Base-by-base conservation (phyloP, 2,797 vertebrate genomes). In the Uromys caudimaculatus region DNA sequence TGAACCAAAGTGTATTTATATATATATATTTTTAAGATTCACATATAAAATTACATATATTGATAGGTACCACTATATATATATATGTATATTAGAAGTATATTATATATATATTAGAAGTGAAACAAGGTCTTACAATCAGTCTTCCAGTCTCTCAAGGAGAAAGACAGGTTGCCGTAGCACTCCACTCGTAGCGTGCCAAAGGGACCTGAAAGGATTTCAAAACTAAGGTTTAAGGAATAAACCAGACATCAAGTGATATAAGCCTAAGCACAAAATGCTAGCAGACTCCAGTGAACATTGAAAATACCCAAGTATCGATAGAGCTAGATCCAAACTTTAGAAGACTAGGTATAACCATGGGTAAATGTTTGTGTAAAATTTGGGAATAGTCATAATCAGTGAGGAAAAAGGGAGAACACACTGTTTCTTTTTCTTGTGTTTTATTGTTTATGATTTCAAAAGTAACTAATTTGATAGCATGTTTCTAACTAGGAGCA, bases 391-490 rank as follows among this genome's bases (percentile, higher is more conserved):
- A 87, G 67, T 0, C 17, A 54, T 50, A 16, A 62, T 62, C 29
- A 75, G 3, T 81, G 3, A 7, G 1, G 6, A 50, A 38, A 21
- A 83, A n/a, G 0, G 50, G 54, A 76, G 11, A 92, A 24, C 92
- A 75, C 17, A 16, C 10, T 60, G 13, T n/a, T 64, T 13, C 23
- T 38, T 82, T 94, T 90, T 44, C 60, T 93, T 85, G 21, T 84
- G 8, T 47, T 67, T 94, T 83, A 29, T 82, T 79, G 4, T 58
- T 92, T 88, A 62, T 60, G 41, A 76, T 95, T 92, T 92, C 64
- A 93, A 92, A 32, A 85, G 21, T 54, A 82, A 88, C 13, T 93
- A 88, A 62, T 54, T 54, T 38, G 32, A 60, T 8, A 41, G 8
- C 2, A 35, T 44, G 21, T 89, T 87, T 95, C 82, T 35, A 77